These are phyloP conservation scores for Drosophila kikkawai DNA, from an alignment of 1,140 invertebrate genomes.

Conservation along the genomic window DNA sequence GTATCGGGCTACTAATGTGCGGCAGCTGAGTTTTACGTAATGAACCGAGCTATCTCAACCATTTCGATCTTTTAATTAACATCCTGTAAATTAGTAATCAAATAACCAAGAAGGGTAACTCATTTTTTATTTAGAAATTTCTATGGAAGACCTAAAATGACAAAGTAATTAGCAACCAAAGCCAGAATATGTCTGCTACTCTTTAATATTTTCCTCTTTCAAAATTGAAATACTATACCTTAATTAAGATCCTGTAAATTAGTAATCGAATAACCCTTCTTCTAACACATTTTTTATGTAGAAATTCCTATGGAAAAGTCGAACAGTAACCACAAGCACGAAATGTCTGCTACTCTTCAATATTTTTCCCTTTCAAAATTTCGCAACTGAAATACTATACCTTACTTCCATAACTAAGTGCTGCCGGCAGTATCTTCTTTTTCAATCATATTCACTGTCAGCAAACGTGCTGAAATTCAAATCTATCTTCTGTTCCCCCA, in stretches of 20 bases:
- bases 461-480: background rate
- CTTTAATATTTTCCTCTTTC: background rate
- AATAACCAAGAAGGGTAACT: background rate
- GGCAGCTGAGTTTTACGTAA: background rate
- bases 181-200: background rate
- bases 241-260: too few relatives aligned
- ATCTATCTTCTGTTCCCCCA: slow-evolving; percentile 8
- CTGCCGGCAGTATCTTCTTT: background rate
- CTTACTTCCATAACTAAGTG: slow-evolving; percentile 1
- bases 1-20: background rate
- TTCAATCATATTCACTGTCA: slow-evolving; percentile 10
- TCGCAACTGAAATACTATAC: background rate
- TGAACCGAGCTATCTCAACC: background rate
- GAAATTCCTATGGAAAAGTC: too few relatives aligned
- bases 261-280: too few relatives aligned
- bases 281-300: too few relatives aligned
- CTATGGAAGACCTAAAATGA: too few relatives aligned
- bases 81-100: background rate
- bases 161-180: background rate
- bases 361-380: background rate
- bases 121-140: too few relatives aligned
- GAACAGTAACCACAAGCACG: too few relatives aligned
- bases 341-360: background rate
- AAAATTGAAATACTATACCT: background rate
- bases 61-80: slow-evolving; percentile 5